A percentile compares a stretch with the other conserved stretches of the same genome.
These are phyloP conservation scores for Labia minor DNA, from an alignment of 2,888 invertebrate genomes.

Conservation along the genomic window DNA sequence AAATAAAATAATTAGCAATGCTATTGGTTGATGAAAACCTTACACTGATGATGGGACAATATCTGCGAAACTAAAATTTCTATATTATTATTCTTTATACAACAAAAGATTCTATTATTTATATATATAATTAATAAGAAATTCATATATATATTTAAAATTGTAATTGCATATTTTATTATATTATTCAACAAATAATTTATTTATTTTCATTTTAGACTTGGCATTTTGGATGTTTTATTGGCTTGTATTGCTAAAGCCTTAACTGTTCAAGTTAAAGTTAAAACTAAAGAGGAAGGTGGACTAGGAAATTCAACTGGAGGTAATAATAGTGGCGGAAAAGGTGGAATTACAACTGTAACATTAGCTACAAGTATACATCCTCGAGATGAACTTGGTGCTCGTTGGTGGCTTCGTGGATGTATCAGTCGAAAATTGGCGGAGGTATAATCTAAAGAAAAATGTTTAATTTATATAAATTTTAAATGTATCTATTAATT, in stretches of 20 bases:
- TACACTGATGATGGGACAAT: too few species aligned
- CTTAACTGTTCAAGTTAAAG: constrained; percentile 79
- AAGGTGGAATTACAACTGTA: constrained; percentile 45
- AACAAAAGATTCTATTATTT: too few species aligned
- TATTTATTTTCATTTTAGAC: constrained; percentile 38
- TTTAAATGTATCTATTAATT: neutral
- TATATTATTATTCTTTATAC: too few species aligned
- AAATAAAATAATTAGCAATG: too few species aligned
- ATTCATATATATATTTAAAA: too few species aligned
- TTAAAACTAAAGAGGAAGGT: constrained; percentile 49
- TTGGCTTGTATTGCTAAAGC: constrained; percentile 85
- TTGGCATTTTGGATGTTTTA: constrained; percentile 80
- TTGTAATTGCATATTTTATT: too few species aligned
- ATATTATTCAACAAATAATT: too few species aligned
- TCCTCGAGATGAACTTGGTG: constrained; percentile 45
- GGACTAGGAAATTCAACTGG: constrained; percentile 35
- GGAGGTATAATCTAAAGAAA: constrained; percentile 42
- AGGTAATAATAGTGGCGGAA: constrained; percentile 35
- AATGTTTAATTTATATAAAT: too few species aligned
- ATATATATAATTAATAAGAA: too few species aligned
- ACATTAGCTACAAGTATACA: constrained; percentile 49
- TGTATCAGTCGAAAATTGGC: constrained; percentile 74
- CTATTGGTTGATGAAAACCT: too few species aligned
- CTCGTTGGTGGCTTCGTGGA: constrained; percentile 79
- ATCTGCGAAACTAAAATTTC: too few species aligned